Base-by-base conservation (phyloP, 2,888 invertebrate species). In the Hylaea fasciaria region DNA sequence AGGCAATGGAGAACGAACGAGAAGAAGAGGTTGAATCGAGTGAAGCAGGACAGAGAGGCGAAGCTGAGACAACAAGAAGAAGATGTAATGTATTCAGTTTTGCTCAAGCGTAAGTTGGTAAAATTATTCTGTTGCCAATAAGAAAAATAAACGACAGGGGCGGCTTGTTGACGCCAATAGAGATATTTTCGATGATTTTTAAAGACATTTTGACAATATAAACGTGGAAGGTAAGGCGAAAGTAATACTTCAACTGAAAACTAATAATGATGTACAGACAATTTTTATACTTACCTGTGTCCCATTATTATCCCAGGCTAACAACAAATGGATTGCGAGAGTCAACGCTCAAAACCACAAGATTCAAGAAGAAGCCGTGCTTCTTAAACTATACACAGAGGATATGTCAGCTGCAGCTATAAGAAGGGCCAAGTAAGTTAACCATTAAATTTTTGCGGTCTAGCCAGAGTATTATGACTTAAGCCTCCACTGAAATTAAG, bases 1-100 rank as follows among this genome's bases (percentile, higher is more conserved):
- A 79, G 91, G 0, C 83, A 82, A 66, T 92, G 92, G 92, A 74
- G 91, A 22, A 46, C 74, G 13, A 90, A 91, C 49, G 92, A 92
- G 75, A 88, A 78, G 79, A 89, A 89, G 40, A 71, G 92, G 10
- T 9, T 87, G 47, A 81, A 81, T 43, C 70, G 91, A 40, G 48
- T 90, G 8, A 85, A 82, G 64, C 77, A 79, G 4, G 90, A 91
- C n/a, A 76, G 77, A 50, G 87, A 89, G 22, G 64, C 78, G 0
- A 89, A 86, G 47, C 58, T 76, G 46, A 85, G 69, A 55, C 73
- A 68, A 17, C 50, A 81, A 58, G 89, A 91, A 60, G 81, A 85
- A 10, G 83, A 89, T 71, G 91, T 90, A 60, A 68, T 10, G n/a
- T 28, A 5, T 43, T 39, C 2, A n/a, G n/a, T 35, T 45, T 29